Conservation (phyloP, 23 tunicate genomes). For the Ciona savignyi region DNA sequence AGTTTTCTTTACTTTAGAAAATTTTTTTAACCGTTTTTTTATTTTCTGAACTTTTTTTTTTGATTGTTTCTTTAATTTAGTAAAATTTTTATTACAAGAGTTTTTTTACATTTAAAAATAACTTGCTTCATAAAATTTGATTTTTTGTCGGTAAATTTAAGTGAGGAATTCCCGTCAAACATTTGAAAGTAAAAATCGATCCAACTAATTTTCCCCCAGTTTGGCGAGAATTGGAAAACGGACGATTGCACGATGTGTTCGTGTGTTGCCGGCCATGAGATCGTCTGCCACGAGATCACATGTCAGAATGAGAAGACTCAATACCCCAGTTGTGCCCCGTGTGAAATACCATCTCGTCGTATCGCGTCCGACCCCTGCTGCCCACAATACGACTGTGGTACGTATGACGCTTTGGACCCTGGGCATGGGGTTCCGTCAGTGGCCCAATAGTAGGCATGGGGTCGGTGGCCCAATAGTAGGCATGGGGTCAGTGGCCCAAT, state of each 20-base stretch:
- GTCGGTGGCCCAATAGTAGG: constrained; percentile 64
- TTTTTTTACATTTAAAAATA: too few relatives aligned
- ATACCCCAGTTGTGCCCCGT: constrained; percentile 42
- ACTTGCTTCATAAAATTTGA: too few relatives aligned
- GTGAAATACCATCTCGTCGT: constrained; percentile 23
- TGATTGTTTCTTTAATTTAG: too few relatives aligned
- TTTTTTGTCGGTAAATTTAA: too few relatives aligned
- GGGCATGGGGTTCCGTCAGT: constrained; percentile 28
- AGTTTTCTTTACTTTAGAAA: too few relatives aligned
- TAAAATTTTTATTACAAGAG: too few relatives aligned
- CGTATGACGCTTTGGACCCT: too few relatives aligned
- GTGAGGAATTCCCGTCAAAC: too few relatives aligned
- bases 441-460: constrained; percentile 34
- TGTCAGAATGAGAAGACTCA: constrained; percentile 24
- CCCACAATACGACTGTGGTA: constrained; percentile 87
- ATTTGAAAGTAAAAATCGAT: too few relatives aligned
- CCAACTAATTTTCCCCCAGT: constrained; percentile 14
- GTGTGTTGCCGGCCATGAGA: constrained; percentile 51
- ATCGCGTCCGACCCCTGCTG: constrained; percentile 79
- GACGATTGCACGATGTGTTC: constrained; percentile 66
- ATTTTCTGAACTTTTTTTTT: too few relatives aligned
- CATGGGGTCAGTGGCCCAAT: too few relatives aligned
- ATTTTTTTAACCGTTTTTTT: too few relatives aligned
- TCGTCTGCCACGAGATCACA: constrained; percentile 33
- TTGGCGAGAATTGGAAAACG: constrained; percentile 49